Conservation (phyloP, 2,888 invertebrate species). For the Venusia cambrica region DNA sequence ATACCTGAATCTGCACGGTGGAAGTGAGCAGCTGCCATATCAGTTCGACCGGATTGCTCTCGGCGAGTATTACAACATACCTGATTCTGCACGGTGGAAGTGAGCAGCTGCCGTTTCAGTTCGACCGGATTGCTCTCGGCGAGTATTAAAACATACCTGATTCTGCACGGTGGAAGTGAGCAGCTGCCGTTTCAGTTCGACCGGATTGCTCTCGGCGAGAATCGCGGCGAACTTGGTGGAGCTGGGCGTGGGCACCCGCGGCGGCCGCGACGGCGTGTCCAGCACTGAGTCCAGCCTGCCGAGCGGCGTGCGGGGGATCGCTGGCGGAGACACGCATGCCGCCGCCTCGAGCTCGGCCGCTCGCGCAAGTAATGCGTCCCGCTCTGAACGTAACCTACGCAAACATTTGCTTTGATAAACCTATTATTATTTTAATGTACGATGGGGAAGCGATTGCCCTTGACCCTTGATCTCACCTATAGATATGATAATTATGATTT, state of each 20-base stretch:
- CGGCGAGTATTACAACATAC: no score
- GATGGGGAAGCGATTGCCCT: no score
- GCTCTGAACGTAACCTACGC: slow-evolving; percentile 79
- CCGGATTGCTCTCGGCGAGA: slow-evolving; percentile 89
- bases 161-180: slow-evolving; percentile 91
- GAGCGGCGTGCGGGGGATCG: slow-evolving; percentile 61
- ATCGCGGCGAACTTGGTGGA: slow-evolving; percentile 90
- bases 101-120: no score
- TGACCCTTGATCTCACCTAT: no score
- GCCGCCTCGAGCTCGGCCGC: slow-evolving; percentile 81
- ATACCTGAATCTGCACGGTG: slow-evolving; percentile 88
- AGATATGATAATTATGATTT: no score
- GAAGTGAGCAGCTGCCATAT: slow-evolving; percentile 84
- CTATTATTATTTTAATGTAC: not conserved
- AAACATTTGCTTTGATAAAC: not conserved
- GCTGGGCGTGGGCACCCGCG: slow-evolving; percentile 85
- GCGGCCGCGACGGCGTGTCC: slow-evolving; percentile 82
- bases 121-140: no score
- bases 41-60: no score
- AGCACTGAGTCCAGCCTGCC: slow-evolving; percentile 86
- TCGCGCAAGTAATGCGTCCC: slow-evolving; percentile 87
- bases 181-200: slow-evolving; percentile 91
- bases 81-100: no score
- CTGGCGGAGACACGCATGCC: slow-evolving; percentile 44
- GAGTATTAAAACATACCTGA: slow-evolving; percentile 87